Evolutionary conservation across 2,113 vertebrate species (phyloP).

Genomic region (Megaceryle torquata): DNA sequence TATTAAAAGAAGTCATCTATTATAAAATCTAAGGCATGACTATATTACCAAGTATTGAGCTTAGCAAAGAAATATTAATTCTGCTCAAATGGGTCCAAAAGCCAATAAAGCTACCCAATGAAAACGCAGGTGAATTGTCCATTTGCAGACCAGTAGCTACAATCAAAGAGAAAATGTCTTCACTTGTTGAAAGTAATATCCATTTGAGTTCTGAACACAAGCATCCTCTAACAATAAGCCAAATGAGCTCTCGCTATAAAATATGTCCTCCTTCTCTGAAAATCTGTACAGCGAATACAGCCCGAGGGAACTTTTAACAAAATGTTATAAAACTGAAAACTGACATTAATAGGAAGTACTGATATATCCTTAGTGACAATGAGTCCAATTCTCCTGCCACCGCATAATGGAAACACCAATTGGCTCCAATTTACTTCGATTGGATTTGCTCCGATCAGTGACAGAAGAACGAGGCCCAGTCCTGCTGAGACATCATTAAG

Average conservation of each 20-base stretch:
- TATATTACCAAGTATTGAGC: neutral
- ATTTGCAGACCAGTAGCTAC: neutral
- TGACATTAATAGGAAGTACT: conserved; percentile 74
- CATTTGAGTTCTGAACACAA: conserved; percentile 7
- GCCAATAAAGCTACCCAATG: neutral
- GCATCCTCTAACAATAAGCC: conserved; percentile 37
- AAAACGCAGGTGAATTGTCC: neutral
- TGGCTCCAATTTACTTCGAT: conserved; percentile 58
- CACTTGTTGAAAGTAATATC: neutral
- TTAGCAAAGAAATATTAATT: neutral
- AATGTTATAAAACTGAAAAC: conserved; percentile 75
- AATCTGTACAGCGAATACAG: conserved; percentile 67
- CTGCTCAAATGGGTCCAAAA: neutral
- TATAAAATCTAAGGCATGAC: conserved; percentile 21
- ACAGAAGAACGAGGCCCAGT: conserved; percentile 40
- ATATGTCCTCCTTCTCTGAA: conserved; percentile 51
- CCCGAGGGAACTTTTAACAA: conserved; percentile 71
- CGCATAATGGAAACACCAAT: conserved; percentile 55
- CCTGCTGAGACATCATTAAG: conserved; percentile 68
- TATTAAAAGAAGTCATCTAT: neutral
- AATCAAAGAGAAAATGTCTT: neutral
- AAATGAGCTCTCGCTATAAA: conserved; percentile 42
- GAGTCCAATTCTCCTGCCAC: conserved; percentile 57
- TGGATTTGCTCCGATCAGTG: conserved; percentile 44
- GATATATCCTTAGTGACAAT: conserved; percentile 75